Conservation (phyloP, 2,797 vertebrate genomes). For the Ispidina lecontei region DNA sequence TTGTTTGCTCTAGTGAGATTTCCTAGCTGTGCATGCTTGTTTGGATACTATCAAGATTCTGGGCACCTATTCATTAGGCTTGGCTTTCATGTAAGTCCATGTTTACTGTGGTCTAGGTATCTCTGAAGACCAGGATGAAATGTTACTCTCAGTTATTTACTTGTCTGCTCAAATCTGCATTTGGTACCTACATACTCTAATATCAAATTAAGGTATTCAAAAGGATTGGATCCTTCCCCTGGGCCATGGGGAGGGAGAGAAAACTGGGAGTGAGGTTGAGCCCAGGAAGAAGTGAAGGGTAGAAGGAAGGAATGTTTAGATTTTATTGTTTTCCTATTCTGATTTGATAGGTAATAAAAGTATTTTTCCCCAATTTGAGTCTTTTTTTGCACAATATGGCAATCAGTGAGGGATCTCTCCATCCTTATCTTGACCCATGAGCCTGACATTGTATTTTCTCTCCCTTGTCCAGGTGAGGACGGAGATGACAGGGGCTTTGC, state of each 20-base stretch:
- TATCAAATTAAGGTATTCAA: neutral
- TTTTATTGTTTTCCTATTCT: neutral
- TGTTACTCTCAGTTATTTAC: neutral
- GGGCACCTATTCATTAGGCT: neutral
- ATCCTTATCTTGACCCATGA: no score
- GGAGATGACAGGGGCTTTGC: neutral
- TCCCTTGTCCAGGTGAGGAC: neutral
- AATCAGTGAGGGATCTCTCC: neutral
- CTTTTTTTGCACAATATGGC: neutral
- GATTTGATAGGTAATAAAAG: neutral
- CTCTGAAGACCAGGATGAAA: neutral
- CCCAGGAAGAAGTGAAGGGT: neutral
- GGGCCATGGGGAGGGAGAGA: neutral
- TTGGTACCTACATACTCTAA: neutral
- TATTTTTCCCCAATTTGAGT: neutral
- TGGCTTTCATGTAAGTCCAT: neutral
- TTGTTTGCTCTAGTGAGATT: neutral
- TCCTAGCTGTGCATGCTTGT: neutral
- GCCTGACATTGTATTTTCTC: neutral
- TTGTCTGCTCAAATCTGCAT: neutral
- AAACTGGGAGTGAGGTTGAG: neutral
- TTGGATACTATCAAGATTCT: neutral
- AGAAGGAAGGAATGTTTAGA: neutral
- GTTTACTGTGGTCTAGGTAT: neutral
- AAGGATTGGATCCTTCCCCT: neutral